phyloP scores from a whole-genome alignment of 1,140 invertebrate genomes.

The Lepidurus apus region DNA sequence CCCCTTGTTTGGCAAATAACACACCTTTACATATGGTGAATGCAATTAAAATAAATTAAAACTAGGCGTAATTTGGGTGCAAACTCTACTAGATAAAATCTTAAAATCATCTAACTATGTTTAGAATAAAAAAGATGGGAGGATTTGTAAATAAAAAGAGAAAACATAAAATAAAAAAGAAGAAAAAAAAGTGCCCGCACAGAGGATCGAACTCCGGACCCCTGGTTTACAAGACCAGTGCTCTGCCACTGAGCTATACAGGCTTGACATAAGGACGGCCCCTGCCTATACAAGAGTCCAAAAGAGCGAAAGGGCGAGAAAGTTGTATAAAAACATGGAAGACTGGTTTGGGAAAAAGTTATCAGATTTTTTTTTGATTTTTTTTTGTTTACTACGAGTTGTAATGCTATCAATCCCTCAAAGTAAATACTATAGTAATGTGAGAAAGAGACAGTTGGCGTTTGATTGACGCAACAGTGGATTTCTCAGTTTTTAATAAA shows the following conservation, averaged over 20 bases:
- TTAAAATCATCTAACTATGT: not conserved
- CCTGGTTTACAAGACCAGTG: slow-evolving; percentile 91
- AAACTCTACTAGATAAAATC: too few relatives aligned
- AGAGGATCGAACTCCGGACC: slow-evolving; percentile 80
- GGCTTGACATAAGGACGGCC: slow-evolving; percentile 44
- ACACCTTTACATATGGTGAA: not conserved
- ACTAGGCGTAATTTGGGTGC: too few relatives aligned
- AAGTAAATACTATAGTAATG: not conserved
- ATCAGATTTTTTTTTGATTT: too few relatives aligned
- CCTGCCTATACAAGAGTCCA: not conserved
- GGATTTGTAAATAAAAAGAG: not conserved
- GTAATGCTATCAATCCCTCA: too few relatives aligned
- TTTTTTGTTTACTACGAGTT: too few relatives aligned
- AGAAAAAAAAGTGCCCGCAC: slow-evolving; percentile 54
- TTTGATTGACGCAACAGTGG: not conserved
- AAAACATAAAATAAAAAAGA: not conserved
- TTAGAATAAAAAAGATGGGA: not conserved
- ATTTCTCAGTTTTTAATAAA: too few relatives aligned
- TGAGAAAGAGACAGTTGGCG: not conserved
- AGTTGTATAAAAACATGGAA: not conserved
- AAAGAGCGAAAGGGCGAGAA: not conserved
- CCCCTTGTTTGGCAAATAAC: not conserved
- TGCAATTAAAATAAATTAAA: too few relatives aligned
- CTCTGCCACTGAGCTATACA: slow-evolving; percentile 86
- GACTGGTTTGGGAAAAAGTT: not conserved